phyloP scores from a whole-genome alignment of 2,797 vertebrate genomes.

The Arctocebus calabarensis region DNA sequence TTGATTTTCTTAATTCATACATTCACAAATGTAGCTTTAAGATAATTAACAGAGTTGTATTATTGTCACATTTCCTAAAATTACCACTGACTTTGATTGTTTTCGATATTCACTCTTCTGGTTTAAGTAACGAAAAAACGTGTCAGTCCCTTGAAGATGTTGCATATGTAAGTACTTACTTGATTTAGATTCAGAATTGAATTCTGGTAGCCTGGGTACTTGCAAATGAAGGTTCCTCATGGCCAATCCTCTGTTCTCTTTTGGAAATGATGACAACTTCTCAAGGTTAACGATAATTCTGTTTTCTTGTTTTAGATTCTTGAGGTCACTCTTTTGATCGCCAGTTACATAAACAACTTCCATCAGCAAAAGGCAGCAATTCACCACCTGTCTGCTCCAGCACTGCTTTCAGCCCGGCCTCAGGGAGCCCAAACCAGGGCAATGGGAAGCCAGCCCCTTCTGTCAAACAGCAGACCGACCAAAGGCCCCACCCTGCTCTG shows the following conservation, averaged over 20 bases:
- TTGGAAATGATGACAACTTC: constrained; percentile 12
- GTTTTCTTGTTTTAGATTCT: constrained; percentile 91
- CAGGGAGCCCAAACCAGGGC: constrained; percentile 90
- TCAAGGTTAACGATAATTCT: constrained; percentile 52
- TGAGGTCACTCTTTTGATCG: constrained; percentile 96
- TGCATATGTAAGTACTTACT: background rate
- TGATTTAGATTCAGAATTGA: background rate
- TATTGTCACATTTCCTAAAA: background rate
- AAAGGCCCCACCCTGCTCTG: constrained; percentile 95
- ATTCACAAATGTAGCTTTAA: constrained; percentile 17
- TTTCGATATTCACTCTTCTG: background rate
- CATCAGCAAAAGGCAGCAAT: constrained; percentile 94
- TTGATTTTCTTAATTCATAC: background rate
- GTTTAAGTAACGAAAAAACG: background rate
- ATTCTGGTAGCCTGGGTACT: background rate
- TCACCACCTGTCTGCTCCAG: constrained; percentile 96
- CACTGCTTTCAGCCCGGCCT: constrained; percentile 90
- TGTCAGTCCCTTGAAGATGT: background rate
- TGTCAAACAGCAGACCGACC: constrained; percentile 90
- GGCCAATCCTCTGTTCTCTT: background rate
- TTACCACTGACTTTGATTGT: background rate
- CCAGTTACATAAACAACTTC: constrained; percentile 96
- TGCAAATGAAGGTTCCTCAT: background rate
- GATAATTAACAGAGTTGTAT: background rate
- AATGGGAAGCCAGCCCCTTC: constrained; percentile 90